These are phyloP conservation scores for Agrotis puta DNA, from an alignment of 2,888 invertebrate genomes.

Conservation along the genomic window DNA sequence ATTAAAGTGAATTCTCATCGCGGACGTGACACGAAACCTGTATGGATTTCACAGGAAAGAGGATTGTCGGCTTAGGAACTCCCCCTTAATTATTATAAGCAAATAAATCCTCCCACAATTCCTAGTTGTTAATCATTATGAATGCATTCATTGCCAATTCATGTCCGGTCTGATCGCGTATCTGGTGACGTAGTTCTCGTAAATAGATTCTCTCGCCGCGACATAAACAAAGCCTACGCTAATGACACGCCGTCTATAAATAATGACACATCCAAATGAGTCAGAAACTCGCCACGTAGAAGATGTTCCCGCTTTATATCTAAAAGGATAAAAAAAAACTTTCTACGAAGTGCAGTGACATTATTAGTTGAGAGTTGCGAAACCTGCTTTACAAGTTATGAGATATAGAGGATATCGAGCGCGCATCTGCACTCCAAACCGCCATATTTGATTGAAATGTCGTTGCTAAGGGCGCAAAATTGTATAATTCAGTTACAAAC, in stretches of 20 bases:
- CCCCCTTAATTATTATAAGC: conserved; percentile 76
- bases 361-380: conserved; percentile 44
- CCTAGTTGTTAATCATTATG: conserved; percentile 31
- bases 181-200: conserved; percentile 69
- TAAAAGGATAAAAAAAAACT: conserved; percentile 38
- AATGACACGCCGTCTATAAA: conserved; percentile 66
- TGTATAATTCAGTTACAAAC: conserved; percentile 19
- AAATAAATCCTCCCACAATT: conserved; percentile 71
- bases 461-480: conserved; percentile 33
- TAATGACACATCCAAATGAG: conserved; percentile 61
- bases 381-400: conserved; percentile 53
- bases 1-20: conserved; percentile 91
- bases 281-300: conserved; percentile 40
- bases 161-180: conserved; percentile 66
- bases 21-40: conserved; percentile 89
- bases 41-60: conserved; percentile 79
- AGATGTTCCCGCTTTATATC: conserved; percentile 13
- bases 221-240: conserved; percentile 68
- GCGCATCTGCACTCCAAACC: conserved; percentile 39
- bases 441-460: conserved; percentile 34
- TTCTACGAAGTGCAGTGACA: conserved; percentile 53
- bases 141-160: conserved; percentile 61
- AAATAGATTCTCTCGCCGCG: conserved; percentile 69
- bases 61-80: conserved; percentile 74
- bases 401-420: conserved; percentile 26